Evolutionary conservation across 2,888 invertebrate species (phyloP), one percentile per base, ranked within the genome.

Genomic region (Campopleginae sp.): DNA sequence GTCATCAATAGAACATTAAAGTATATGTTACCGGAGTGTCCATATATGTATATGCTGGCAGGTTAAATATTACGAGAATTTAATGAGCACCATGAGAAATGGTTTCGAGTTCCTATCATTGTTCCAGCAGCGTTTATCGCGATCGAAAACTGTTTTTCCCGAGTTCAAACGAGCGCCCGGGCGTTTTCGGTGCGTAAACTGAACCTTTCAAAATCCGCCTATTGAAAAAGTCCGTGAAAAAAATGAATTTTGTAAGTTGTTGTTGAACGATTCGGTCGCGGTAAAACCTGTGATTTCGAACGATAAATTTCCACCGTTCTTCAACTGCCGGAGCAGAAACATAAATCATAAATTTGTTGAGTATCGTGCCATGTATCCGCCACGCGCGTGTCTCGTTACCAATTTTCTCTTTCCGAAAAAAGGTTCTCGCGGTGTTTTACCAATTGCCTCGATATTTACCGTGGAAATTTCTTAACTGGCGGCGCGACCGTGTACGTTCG

Each of bases 251-350:
- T 23, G 2, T 2, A 63, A 46, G 17, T 27, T 17, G 31, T 72
- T 58, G 48, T 78, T 81, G 51, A 85, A 70, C 88, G 87, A 88
- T 89, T 89, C 89, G 90, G 87, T 87, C 87, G 75, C 87, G 75
- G 63, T 46, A 75, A 84, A 82, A 84, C 86, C 91, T 90, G 89
- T 92, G 88, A 89, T 91, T 91, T 91, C 86, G 86, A 87, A 86
- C 90, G 90, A 91, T 91, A 90, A 91, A 91, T 92, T 90, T 90
- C 89, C 86, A 81, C 87, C 71, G 80, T 71, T 66, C 86, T 86
- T 88, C 87, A 86, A 87, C 72, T 54, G 33, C 0, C 31, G 42
- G 58, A 27, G n/a, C n/a, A n/a, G 54, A 66, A 46, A 78, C 23
- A 61, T 71, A 70, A 46, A 33, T 70, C 46, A 44, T 31, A 2